A percentile compares a stretch with the other conserved stretches of the same genome.
These are phyloP conservation scores for Drosophila pseudotakahashii DNA, from an alignment of 2,888 invertebrate species.

Conservation along the genomic window DNA sequence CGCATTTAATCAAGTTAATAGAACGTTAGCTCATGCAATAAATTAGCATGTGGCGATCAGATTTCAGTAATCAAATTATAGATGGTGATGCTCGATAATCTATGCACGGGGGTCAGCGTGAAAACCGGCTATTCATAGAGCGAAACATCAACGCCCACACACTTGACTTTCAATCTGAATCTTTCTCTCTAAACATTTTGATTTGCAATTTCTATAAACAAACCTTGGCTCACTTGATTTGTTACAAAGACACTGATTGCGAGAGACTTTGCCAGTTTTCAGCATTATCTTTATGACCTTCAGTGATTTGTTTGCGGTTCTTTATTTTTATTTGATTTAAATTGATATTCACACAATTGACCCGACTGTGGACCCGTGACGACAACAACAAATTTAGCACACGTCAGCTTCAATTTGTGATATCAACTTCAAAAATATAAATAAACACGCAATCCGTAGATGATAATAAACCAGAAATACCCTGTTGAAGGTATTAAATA, in stretches of 20 bases:
- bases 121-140: slow-evolving; percentile 26
- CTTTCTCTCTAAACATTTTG: not conserved
- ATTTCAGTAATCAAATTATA: slow-evolving; percentile 49
- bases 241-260: slow-evolving; percentile 3
- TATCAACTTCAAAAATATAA: slow-evolving; percentile 54
- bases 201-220: slow-evolving; percentile 5
- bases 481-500: not conserved
- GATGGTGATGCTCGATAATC: slow-evolving; percentile 43
- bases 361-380: slow-evolving; percentile 26
- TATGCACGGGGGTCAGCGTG: slow-evolving; percentile 17
- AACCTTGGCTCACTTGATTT: slow-evolving; percentile 5
- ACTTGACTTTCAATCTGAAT: slow-evolving; percentile 5
- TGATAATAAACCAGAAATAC: not conserved
- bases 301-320: slow-evolving; percentile 28
- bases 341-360: slow-evolving; percentile 37
- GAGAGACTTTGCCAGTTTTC: slow-evolving; percentile 8
- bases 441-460: not conserved
- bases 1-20: slow-evolving; percentile 61
- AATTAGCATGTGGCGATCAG: slow-evolving; percentile 38
- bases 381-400: slow-evolving; percentile 36
- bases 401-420: slow-evolving; percentile 68
- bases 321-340: slow-evolving; percentile 34
- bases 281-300: slow-evolving; percentile 39
- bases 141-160: slow-evolving; percentile 19
- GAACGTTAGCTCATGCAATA: slow-evolving; percentile 56